Evolutionary conservation across 2,113 vertebrate species (phyloP).

Genomic region (Ochotona princeps): DNA sequence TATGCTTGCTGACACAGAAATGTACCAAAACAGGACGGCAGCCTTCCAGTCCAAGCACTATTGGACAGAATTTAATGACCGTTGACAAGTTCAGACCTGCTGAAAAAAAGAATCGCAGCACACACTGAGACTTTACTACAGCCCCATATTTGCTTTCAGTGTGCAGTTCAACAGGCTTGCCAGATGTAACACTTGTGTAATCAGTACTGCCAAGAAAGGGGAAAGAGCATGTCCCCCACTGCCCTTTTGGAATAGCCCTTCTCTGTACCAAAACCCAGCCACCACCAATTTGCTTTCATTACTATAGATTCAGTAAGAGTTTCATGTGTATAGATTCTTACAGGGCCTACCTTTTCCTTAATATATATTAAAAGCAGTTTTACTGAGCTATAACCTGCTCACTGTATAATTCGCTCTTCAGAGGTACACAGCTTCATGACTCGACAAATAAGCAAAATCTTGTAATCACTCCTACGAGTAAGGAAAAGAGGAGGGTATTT

Average conservation of each 20-base stretch:
- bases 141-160: neutral
- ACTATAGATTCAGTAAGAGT: neutral
- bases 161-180: neutral
- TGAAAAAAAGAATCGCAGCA: conserved; percentile 9
- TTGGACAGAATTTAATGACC: neutral
- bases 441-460: neutral
- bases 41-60: neutral
- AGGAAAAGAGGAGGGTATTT: neutral
- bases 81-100: neutral
- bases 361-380: neutral
- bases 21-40: neutral
- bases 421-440: neutral
- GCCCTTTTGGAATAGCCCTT: neutral
- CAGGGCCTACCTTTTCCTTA: neutral
- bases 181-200: neutral
- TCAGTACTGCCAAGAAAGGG: neutral
- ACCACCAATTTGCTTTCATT: neutral
- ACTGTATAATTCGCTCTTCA: neutral
- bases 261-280: neutral
- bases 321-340: neutral
- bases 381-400: neutral
- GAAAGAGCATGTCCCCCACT: neutral
- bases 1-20: neutral
- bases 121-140: neutral
- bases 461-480: neutral